Evolutionary conservation across 2,888 invertebrate genomes (phyloP), one percentile per base, ranked within the genome.

Genomic region (Itoplectis maculator): DNA sequence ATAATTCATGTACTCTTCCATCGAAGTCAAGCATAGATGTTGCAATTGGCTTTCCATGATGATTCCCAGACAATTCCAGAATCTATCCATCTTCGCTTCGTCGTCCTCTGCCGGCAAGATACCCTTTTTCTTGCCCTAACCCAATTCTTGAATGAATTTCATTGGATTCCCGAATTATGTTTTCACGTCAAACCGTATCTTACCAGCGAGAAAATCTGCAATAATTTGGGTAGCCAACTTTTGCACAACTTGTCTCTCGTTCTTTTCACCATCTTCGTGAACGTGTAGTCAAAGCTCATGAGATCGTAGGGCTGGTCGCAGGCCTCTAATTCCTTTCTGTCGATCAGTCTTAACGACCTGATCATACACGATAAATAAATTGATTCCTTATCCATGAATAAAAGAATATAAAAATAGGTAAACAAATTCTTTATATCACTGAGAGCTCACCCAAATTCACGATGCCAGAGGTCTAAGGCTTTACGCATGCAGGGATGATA

Each of bases 1-100:
- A 86, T 97, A 97, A 68, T 96, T 94, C 0, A 96, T 95, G 90
- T 95, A 98, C 85, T 96, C 96, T 66, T 95, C 93, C 88, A 98
- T 94, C 4, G 98, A 98, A 87, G 96, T 95, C 54, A 97, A 93
- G 86, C 97, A 97, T 42, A 98, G 92, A 23, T 95, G 95, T 91
- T 98, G 97, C 77, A 99, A 93, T 88, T 98, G 97, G 87, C 96
- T 96, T 0, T 97, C 97, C 98, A 98, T 98, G 51, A 98, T 94
- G 37, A 96, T 96, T 0, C 96, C 96, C 0, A 98, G 95, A 88
- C 97, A 96, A 91, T 98, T 96, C 91, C 96, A 98, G 92, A 98
- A 98, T 59, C 95, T 95, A 87, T 95, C 95, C 92, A 96, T 95
- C 90, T 95, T 94, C 13, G 94, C 94, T 18, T 94, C 94, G 84